Conservation (phyloP, 2,888 invertebrate species). For the Thysanoteuthis rhombus region DNA sequence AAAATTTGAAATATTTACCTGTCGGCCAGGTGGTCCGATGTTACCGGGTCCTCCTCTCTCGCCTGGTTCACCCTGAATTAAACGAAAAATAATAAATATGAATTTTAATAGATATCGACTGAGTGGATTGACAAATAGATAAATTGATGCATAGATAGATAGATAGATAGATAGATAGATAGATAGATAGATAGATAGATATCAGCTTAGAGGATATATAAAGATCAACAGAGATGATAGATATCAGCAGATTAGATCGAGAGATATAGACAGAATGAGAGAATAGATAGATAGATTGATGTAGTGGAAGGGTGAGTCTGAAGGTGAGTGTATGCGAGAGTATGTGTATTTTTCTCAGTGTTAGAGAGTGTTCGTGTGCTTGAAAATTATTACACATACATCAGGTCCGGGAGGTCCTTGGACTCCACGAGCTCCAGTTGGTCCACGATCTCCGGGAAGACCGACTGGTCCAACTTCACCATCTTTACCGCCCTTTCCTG, state of each 20-base stretch:
- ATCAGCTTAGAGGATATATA: neutral
- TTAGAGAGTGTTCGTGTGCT: neutral
- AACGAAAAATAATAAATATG: neutral
- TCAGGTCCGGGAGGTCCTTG: slow-evolving; percentile 54
- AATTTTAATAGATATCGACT: no score
- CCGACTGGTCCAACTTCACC: slow-evolving; percentile 52
- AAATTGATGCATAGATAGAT: neutral
- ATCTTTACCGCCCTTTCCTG: slow-evolving; percentile 51
- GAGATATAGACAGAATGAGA: neutral
- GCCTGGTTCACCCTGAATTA: slow-evolving; percentile 50
- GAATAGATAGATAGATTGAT: neutral
- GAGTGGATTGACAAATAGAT: no score
- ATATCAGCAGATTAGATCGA: neutral
- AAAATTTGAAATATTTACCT: slow-evolving; percentile 40
- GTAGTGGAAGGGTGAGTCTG: neutral
- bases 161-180: neutral
- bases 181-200: neutral
- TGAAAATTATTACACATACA: slow-evolving; percentile 41
- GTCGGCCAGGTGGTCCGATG: slow-evolving; percentile 49
- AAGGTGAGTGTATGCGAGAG: neutral
- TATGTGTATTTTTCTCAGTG: neutral
- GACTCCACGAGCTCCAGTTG: slow-evolving; percentile 51
- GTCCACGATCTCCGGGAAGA: slow-evolving; percentile 53
- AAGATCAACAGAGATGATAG: neutral
- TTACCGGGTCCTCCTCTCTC: slow-evolving; percentile 52